Evolutionary conservation across 2,797 vertebrate species (phyloP), one percentile per base, ranked within the genome.

Genomic region (Morelia viridis): DNA sequence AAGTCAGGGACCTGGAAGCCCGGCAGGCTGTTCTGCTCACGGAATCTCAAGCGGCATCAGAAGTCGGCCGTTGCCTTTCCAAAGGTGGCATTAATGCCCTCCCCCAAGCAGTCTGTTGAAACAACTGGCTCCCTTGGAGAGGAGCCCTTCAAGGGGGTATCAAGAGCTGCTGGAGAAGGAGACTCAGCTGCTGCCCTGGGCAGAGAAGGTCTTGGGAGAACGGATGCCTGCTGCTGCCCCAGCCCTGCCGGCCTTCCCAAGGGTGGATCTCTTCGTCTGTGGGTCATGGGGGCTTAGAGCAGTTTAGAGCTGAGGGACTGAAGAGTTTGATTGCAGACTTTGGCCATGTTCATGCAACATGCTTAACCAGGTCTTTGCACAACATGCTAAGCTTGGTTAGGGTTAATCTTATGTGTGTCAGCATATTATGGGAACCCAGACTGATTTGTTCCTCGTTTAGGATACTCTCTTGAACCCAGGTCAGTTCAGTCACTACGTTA

Each of bases 1-100:
- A 17, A 90, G 87, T 65, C 65, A 56, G 91, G 91, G 85, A 83
- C 94, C 84, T 17, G 24, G 93, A 92, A 95, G 58, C 93, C 95
- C 53, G 68, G 22, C 89, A 31, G 1, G 0, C 0, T 50, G 92
- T 41, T 65, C 80, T 91, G 92, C 35, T 31, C 31, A 24, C 11
- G 62, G 88, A 60, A 80, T 50, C 53, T 58, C 17, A 3, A 5
- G 58, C 0, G 3, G n/a, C 88, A 71, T 17, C 0, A 0, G 64
- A 9, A 12, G 46, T 5, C 1, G 56, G 89, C 60, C 6, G 1
- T 41, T 60, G 28, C 68, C 83, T 46, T 91, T 61, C 22, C 24
- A 13, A 11, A 50, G 62, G 31, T 24, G 68, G 8, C 17, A 1
- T 8, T 9, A 26, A 7, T 4, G 62, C 56, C 13, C 85, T 17